Evolutionary conservation across 2,113 vertebrate genomes (phyloP), one percentile per base, ranked within the genome.

Genomic region (Cnemophilus loriae): DNA sequence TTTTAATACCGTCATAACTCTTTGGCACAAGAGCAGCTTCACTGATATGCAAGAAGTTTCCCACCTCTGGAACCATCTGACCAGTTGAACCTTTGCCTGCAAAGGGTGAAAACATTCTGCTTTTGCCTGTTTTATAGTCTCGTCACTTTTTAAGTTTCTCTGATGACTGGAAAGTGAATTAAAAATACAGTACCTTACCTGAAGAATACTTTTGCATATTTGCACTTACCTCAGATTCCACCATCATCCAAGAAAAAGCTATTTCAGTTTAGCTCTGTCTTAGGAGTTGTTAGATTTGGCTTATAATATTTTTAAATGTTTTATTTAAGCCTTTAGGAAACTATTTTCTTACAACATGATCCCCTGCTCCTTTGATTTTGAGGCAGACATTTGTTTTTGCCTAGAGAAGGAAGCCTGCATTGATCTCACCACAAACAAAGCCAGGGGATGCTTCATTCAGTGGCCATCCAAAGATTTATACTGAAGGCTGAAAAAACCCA

Each of bases 141-240:
- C 44, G 26, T 75, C 55, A 74, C 44, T 70, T 53, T 76, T 56
- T 8, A 78, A 73, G 18, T 60, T 94, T 47, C 68, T 88, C 65
- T 84, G 27, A 30, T 37, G 59, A 83, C 46, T 37, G 42, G 5
- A 74, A 14, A 59, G 35, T 4, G 30, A 39, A 69, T 56, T 87
- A 57, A 90, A 87, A 87, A 56, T 37, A 64, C 47, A 59, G 50
- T 33, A 32, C 13, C 80, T 88, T 57, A 95, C 69, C 85, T 75
- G 83, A 76, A 86, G 56, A 85, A 57, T 60, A 88, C 47, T 83
- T 90, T 30, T 65, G 27, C 16, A 60, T 59, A 42, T 49, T 81
- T 93, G 71, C 61, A 95, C 94, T 95, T 96, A 94, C 95, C 85
- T 95, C 59, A 57, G 67, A 32, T 63, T 57, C 64, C 79, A 92